phyloP scores from a whole-genome alignment of 2,797 vertebrate species.

The Clarias fuscus region DNA sequence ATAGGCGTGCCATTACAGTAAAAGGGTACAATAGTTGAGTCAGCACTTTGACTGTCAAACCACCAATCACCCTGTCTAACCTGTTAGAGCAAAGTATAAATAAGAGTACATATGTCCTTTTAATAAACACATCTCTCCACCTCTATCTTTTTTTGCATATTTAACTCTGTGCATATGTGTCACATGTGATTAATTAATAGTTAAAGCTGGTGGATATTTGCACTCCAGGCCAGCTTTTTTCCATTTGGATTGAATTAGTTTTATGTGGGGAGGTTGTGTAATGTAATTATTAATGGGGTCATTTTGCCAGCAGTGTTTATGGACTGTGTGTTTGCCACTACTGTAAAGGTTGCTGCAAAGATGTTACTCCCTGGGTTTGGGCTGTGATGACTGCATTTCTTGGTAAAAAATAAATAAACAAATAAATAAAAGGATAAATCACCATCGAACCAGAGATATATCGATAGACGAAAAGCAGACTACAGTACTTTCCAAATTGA shows the following conservation, averaged over 20 bases:
- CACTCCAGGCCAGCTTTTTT: background rate
- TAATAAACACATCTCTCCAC: background rate
- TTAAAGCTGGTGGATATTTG: background rate
- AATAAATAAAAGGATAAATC: background rate
- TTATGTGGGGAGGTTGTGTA: background rate
- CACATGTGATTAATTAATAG: background rate
- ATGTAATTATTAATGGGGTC: slow-evolving; percentile 8
- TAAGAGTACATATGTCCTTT: background rate
- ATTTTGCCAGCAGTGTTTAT: background rate
- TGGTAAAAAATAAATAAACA: background rate
- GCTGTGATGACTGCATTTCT: background rate
- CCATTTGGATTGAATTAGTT: background rate
- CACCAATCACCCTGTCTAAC: background rate
- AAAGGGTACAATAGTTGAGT: background rate
- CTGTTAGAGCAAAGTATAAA: background rate
- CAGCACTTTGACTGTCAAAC: background rate
- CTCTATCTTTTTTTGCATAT: background rate
- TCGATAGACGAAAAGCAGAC: background rate
- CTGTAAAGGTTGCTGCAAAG: background rate
- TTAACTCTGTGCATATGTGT: background rate
- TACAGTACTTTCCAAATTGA: no score
- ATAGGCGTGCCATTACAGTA: slow-evolving; percentile 7
- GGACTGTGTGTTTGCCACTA: background rate
- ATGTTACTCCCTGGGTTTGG: background rate
- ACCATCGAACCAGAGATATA: background rate